Base-by-base conservation (phyloP, 1,140 invertebrate genomes). In the Aphaenogaster ashmeadi region DNA sequence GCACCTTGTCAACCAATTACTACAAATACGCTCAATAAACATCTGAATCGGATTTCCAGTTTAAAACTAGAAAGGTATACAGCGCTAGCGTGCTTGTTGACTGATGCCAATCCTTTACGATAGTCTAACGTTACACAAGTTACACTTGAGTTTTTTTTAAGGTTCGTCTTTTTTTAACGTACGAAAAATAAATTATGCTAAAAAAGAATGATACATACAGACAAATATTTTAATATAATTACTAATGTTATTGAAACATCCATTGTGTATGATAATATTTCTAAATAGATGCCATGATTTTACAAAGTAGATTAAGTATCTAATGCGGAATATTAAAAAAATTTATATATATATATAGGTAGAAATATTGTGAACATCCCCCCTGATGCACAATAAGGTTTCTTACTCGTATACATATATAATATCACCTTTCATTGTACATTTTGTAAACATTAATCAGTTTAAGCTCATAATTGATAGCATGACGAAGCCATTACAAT, bases 1-100 rank as follows among this genome's bases (percentile, higher is more conserved):
- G 89, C 94, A 47, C 95, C 95, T 0, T 95, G 92, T 58, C 93
- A 93, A n/a, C 92, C 94, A 60, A 92, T 95, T 18, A 91, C 94
- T 27, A 91, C 92, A 15, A 94, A 93, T 69, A 94, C 91, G 27
- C 88, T 95, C 33, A 92, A 93, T 56, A 89, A 92, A 79, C 95
- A 95, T 87, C 83, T 95, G 58, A 92, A 91, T 27, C 92, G 94
- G 80, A 92, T 95, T 50, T 90, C 91, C 21, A 92, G 86, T 71
- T 88, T 95, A 27, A 90, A 93, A 41, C 79, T 92, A 75, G 92
- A 93, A 69, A 94, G 93, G 88, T 93, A 94, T 52, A 91, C 92
- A 54, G 91, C 89, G 38, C 88, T 95, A 67, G 93, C 94, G 66
- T 93, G 93, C 64, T 88, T 94, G 52, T 90, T 95, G 44, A 95